A percentile compares a stretch with the other conserved stretches of the same genome.
Conservation (phyloP, 2,888 invertebrate genomes). For the Euclidia mi region DNA sequence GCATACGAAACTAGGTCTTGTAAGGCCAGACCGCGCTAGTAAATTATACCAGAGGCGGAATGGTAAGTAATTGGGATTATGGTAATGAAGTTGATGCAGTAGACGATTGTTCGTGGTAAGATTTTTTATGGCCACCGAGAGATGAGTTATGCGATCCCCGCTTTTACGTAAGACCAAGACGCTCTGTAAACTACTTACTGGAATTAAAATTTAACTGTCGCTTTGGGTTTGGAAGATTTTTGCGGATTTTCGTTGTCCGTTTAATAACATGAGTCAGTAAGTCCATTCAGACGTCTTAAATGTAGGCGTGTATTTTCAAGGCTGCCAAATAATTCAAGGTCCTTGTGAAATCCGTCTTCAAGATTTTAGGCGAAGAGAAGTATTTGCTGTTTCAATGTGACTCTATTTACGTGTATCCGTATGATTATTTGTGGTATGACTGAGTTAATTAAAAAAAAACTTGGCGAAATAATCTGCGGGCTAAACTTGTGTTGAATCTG, state of each 20-base stretch:
- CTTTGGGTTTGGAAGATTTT: constrained; percentile 30
- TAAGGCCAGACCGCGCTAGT: constrained; percentile 24
- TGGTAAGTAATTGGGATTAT: constrained; percentile 68
- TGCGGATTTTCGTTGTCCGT: constrained; percentile 5
- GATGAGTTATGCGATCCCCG: constrained; percentile 54
- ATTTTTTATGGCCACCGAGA: constrained; percentile 59
- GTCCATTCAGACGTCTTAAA: too few species aligned
- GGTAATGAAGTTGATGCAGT: constrained; percentile 61
- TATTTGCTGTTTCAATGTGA: too few species aligned
- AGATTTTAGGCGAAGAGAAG: too few species aligned
- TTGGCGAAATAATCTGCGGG: too few species aligned
- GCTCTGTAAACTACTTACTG: constrained; percentile 47
- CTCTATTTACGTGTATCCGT: too few species aligned
- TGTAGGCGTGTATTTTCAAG: too few species aligned
- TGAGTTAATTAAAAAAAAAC: too few species aligned
- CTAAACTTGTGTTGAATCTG: too few species aligned
- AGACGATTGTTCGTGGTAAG: constrained; percentile 48
- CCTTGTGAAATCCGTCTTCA: too few species aligned
- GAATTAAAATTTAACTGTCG: constrained; percentile 50
- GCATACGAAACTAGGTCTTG: constrained; percentile 44
- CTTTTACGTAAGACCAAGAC: constrained; percentile 37
- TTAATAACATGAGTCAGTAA: not conserved
- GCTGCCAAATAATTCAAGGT: too few species aligned
- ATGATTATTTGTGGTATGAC: too few species aligned
- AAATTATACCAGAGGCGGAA: constrained; percentile 51